Base-by-base conservation (phyloP, 2,113 vertebrate species). In the Ondatra zibethicus region DNA sequence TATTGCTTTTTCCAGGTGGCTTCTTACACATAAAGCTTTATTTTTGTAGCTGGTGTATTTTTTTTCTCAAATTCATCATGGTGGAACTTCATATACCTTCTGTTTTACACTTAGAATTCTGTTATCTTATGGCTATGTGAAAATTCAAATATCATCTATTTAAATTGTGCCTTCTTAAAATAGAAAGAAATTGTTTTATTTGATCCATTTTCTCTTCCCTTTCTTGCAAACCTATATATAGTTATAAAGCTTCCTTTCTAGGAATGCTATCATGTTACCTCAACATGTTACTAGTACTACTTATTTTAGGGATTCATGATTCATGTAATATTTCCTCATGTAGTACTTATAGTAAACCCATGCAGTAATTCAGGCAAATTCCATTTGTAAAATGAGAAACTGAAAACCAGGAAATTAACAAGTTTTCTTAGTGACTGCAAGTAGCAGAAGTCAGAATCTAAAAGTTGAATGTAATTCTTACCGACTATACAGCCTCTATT, bases 31-130 rank as follows among this genome's bases (percentile, higher is more conserved):
- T 85, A 76, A 93, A 94, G 7, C 27, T 89, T 7, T 97, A 95
- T 91, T 86, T 96, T 86, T 66, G 88, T 80, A 94, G 52, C 23
- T 95, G 52, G 92, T 96, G 92, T 96, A 39, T 23, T 92, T 97
- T 84, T 93, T 96, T 96, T 16, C 25, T 55, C 7, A 88, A 95
- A 90, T 80, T 92, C 86, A 31, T 97, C 97, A 52, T 89, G 65
- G 87, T 72, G 80, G 33, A 65, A 10, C 95, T n/a, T 92, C 97
- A 66, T 88, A 75, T 95, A 89, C 36, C 82, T 97, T 97, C 63
- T 91, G 23, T 72, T 88, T 97, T 72, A 70, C 96, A 92, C 91
- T 86, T 94, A 86, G 94, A 97, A 96, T 95, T 93, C 52, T 90
- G 47, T 93, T 70, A 82, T 93, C 81, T 11, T 45, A 36, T 72